Percentiles rank a stretch among this genome's conserved stretches.
phyloP scores from a whole-genome alignment of 2,797 vertebrate genomes.

The Echeneis naucrates region DNA sequence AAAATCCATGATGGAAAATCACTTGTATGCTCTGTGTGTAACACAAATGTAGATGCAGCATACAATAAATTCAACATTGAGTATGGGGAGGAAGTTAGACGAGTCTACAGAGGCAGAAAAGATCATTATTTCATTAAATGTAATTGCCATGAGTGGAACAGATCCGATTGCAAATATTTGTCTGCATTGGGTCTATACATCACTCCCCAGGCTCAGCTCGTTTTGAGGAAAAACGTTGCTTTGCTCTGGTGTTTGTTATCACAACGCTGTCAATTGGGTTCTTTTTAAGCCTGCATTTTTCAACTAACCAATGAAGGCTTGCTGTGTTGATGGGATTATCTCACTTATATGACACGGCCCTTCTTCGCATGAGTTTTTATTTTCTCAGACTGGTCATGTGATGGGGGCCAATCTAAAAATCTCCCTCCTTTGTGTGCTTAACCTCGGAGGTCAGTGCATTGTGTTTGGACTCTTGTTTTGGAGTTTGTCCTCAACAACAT shows the following conservation, averaged over 20 bases:
- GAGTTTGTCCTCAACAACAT: constrained; percentile 63
- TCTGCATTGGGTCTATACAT: constrained; percentile 14
- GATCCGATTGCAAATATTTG: constrained; percentile 18
- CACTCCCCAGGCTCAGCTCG: constrained; percentile 21
- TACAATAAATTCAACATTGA: background rate
- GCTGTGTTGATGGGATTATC: constrained; percentile 37
- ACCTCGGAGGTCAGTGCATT: constrained; percentile 77
- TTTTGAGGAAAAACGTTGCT: constrained; percentile 1
- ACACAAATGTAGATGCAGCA: constrained; percentile 3
- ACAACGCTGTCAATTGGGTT: constrained; percentile 7
- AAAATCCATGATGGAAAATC: constrained; percentile 29
- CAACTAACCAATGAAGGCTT: background rate
- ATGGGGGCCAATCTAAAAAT: constrained; percentile 54
- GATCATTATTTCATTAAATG: constrained; percentile 30
- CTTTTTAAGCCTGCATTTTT: background rate
- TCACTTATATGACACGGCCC: constrained; percentile 32
- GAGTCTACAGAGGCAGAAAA: background rate
- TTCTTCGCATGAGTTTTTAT: constrained; percentile 43
- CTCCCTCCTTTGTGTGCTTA: constrained; percentile 71
- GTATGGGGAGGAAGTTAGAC: background rate
- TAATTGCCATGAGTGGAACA: constrained; percentile 6
- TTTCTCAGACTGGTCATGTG: constrained; percentile 53
- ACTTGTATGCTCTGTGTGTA: background rate
- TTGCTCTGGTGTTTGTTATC: constrained; percentile 19
- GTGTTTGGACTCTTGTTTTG: constrained; percentile 76